A percentile compares a stretch with the other conserved stretches of the same genome.
Evolutionary conservation across 2,888 invertebrate species (phyloP).

Genomic region (Anthoptus insignis): DNA sequence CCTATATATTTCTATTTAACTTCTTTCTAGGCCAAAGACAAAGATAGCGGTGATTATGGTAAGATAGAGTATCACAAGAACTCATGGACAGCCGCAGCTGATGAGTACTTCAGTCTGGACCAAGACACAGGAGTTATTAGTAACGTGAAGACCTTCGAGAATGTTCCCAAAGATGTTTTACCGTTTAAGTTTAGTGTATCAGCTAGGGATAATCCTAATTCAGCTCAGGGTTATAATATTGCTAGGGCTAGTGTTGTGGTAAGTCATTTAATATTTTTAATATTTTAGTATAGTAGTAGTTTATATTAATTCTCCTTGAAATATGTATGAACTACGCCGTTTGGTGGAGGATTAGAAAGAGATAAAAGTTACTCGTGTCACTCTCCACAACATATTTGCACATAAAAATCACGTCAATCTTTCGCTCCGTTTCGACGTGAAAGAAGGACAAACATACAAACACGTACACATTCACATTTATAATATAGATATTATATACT

Average conservation of each 20-base stretch:
- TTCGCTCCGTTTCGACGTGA: too few species aligned
- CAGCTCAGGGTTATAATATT: slow-evolving; percentile 87
- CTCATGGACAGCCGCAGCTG: slow-evolving; percentile 79
- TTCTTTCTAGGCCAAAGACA: slow-evolving; percentile 90
- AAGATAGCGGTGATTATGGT: slow-evolving; percentile 94
- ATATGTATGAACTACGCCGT: too few species aligned
- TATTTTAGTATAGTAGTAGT: neutral
- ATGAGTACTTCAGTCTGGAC: slow-evolving; percentile 91
- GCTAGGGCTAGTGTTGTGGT: slow-evolving; percentile 90
- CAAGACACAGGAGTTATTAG: slow-evolving; percentile 92
- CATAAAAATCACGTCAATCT: too few species aligned
- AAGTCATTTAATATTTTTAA: slow-evolving; percentile 59
- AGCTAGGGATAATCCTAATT: slow-evolving; percentile 91
- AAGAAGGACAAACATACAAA: too few species aligned
- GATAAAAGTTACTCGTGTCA: too few species aligned
- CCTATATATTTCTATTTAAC: slow-evolving; percentile 6
- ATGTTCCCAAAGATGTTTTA: slow-evolving; percentile 86
- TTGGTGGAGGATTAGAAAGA: too few species aligned
- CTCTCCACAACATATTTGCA: too few species aligned
- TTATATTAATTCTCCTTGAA: too few species aligned
- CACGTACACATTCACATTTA: too few species aligned
- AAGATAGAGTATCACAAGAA: slow-evolving; percentile 90
- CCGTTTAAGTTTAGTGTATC: slow-evolving; percentile 92
- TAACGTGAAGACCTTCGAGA: slow-evolving; percentile 91
- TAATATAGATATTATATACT: too few species aligned